Evolutionary conservation across 2,888 invertebrate species (phyloP).

Genomic region (Conus canariensis): DNA sequence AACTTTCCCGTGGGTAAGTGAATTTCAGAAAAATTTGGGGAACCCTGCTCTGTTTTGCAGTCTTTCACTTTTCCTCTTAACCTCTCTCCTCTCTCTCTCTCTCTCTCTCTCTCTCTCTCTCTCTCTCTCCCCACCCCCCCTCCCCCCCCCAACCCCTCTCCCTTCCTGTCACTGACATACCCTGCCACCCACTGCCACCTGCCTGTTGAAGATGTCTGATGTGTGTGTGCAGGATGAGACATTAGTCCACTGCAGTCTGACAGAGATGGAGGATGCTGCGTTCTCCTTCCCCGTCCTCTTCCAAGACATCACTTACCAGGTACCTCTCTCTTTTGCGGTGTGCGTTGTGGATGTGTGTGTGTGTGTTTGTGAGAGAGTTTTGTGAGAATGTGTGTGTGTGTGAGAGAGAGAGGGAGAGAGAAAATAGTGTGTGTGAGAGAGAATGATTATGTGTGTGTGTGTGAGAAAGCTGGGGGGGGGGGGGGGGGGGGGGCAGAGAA

Average conservation of each 20-base stretch:
- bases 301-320: conserved; percentile 91
- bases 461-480: neutral
- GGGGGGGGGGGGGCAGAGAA: neutral
- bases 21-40: too few species aligned
- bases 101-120: too few species aligned
- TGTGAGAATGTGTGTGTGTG: neutral
- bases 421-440: neutral
- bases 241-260: conserved; percentile 95
- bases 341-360: neutral
- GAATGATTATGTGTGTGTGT: neutral
- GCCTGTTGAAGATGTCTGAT: too few species aligned
- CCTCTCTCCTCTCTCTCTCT: too few species aligned
- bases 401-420: neutral
- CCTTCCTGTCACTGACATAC: too few species aligned
- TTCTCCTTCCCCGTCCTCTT: conserved; percentile 95
- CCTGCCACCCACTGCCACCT: too few species aligned
- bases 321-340: neutral
- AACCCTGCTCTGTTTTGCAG: too few species aligned
- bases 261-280: conserved; percentile 93
- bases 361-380: neutral
- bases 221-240: conserved; percentile 89
- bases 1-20: too few species aligned
- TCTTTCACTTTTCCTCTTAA: too few species aligned
- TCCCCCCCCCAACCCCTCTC: too few species aligned
- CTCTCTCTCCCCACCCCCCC: too few species aligned